These are phyloP conservation scores for Sinocyclocheilus anshuiensis DNA, from an alignment of 2,113 vertebrate species.

Conservation along the genomic window DNA sequence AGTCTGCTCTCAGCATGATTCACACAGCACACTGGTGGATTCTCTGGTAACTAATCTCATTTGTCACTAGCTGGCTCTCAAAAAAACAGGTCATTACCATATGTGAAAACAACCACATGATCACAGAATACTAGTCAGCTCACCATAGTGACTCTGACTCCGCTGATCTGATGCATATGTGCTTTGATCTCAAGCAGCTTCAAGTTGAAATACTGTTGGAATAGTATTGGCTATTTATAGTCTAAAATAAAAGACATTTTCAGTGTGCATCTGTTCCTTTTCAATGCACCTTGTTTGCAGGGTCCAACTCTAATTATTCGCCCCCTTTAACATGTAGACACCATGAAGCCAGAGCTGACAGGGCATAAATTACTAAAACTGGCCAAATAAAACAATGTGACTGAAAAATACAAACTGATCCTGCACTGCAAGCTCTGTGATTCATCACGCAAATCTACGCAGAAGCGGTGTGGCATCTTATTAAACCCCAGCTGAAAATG, in stretches of 20 bases:
- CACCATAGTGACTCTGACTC: neutral
- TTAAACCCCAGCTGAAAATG: conserved; percentile 30
- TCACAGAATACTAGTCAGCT: neutral
- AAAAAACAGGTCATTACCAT: neutral
- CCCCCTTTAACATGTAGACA: conserved; percentile 14
- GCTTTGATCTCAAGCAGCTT: neutral
- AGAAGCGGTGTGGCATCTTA: conserved; percentile 28
- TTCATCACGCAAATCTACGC: conserved; percentile 40
- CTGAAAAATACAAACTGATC: conserved; percentile 41
- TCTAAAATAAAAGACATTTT: neutral
- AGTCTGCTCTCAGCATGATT: neutral
- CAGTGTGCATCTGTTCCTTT: neutral
- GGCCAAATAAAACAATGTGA: conserved; percentile 45
- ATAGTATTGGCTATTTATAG: neutral
- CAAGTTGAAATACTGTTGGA: neutral
- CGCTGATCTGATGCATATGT: neutral
- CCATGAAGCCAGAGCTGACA: conserved; percentile 44
- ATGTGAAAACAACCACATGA: neutral
- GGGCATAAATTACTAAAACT: conserved; percentile 36
- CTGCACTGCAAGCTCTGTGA: neutral
- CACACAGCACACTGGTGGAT: neutral
- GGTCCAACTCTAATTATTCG: conserved; percentile 32
- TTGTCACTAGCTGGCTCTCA: neutral
- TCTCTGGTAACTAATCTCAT: neutral
- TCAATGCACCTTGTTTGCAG: conserved; percentile 17